Conservation (phyloP, 2,797 vertebrate genomes). For the Argentina silus region DNA sequence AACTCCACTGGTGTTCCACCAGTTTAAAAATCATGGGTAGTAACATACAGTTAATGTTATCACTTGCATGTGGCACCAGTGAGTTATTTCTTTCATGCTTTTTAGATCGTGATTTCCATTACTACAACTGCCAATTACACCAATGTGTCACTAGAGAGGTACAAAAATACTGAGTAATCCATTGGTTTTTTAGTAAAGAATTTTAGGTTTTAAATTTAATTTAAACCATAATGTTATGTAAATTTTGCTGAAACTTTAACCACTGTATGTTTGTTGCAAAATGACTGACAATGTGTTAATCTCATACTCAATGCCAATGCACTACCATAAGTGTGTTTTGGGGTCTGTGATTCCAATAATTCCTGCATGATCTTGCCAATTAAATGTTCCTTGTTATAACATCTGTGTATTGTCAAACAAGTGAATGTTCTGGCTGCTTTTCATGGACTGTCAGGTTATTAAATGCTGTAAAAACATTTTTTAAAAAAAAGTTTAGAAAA, state of each 20-base stretch:
- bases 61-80: not conserved
- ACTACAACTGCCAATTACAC: not conserved
- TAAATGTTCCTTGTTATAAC: not conserved
- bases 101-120: not conserved
- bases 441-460: not conserved
- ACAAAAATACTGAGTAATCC: not conserved
- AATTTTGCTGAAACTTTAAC: conserved; percentile 12
- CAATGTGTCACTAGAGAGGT: not conserved
- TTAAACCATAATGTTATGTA: not conserved
- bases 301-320: not conserved
- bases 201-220: not conserved
- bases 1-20: no score
- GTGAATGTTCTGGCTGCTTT: not conserved
- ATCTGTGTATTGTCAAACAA: not conserved
- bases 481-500: not conserved
- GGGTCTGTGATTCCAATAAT: not conserved
- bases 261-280: conserved; percentile 35
- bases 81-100: not conserved
- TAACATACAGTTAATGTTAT: no score
- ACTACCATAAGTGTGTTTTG: not conserved
- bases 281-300: conserved; percentile 8
- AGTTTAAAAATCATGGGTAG: no score
- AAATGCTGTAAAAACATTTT: not conserved
- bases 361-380: not conserved
- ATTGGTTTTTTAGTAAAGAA: not conserved